phyloP scores from a whole-genome alignment of 2,113 vertebrate genomes.

The Bettongia penicillata region DNA sequence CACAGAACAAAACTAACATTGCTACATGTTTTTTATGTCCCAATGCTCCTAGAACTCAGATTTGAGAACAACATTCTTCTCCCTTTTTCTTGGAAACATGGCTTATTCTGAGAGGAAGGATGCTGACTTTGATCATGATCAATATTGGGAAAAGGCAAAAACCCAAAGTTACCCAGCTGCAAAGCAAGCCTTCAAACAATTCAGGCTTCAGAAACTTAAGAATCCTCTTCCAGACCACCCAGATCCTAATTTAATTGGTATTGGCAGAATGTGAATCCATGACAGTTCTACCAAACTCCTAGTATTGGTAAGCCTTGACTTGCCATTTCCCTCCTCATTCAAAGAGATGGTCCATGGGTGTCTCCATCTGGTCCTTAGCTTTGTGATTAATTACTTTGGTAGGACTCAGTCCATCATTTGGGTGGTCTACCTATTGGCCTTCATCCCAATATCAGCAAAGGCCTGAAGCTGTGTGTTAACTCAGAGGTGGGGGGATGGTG shows the following conservation, averaged over 20 bases:
- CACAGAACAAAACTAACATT: not conserved
- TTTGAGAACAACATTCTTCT: not conserved
- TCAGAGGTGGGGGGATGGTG: not conserved
- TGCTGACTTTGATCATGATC: not conserved
- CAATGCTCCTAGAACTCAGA: not conserved
- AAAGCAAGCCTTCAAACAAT: not conserved
- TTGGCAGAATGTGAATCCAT: not conserved
- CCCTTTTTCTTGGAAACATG: not conserved
- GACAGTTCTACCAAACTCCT: not conserved
- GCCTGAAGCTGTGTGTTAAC: not conserved
- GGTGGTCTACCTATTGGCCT: not conserved
- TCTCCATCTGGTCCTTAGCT: not conserved
- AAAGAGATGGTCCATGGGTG: not conserved
- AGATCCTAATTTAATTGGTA: constrained; percentile 18
- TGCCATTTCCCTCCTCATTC: not conserved
- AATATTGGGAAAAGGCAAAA: not conserved
- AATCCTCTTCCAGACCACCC: constrained; percentile 37
- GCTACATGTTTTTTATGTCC: not conserved
- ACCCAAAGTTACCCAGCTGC: not conserved
- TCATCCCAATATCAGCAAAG: not conserved
- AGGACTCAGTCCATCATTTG: not conserved
- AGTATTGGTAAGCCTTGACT: not conserved
- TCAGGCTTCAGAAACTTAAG: constrained; percentile 41
- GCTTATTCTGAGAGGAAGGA: not conserved
- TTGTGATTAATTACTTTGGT: not conserved